Percentiles rank a stretch among this genome's conserved stretches.
phyloP scores from a whole-genome alignment of 2,797 vertebrate genomes.

The Petrocephalus schoutedeni region DNA sequence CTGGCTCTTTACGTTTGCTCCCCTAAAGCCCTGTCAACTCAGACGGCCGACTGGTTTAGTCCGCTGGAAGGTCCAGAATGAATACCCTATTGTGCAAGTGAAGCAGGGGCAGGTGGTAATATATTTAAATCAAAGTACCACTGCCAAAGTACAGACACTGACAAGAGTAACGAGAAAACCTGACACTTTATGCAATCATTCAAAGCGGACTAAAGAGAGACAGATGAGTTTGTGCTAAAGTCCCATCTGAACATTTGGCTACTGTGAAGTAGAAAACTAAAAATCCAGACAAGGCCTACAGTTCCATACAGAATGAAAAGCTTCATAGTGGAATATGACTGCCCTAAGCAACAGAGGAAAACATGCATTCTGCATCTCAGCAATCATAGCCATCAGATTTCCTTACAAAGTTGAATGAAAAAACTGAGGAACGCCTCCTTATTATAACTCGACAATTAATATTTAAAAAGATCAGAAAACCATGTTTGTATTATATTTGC shows the following conservation, averaged over 20 bases:
- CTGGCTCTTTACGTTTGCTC: not conserved
- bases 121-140: slow-evolving; percentile 1
- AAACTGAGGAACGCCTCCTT: not conserved
- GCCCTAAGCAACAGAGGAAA: not conserved
- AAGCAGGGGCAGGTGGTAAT: not conserved
- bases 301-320: not conserved
- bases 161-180: not conserved
- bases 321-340: not conserved
- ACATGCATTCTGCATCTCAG: not conserved
- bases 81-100: not conserved
- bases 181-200: not conserved
- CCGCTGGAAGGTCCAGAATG: not conserved
- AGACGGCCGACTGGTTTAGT: not conserved
- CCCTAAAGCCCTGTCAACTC: not conserved
- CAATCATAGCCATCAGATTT: not conserved
- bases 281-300: not conserved
- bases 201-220: not conserved
- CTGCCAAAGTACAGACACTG: not conserved
- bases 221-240: slow-evolving; percentile 2
- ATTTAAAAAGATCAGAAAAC: not conserved
- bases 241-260: not conserved
- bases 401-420: not conserved
- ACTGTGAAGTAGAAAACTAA: not conserved
- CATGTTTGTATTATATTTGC: not conserved
- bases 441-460: not conserved